phyloP scores from a whole-genome alignment of 2,797 vertebrate genomes.

The Prionace glauca region DNA sequence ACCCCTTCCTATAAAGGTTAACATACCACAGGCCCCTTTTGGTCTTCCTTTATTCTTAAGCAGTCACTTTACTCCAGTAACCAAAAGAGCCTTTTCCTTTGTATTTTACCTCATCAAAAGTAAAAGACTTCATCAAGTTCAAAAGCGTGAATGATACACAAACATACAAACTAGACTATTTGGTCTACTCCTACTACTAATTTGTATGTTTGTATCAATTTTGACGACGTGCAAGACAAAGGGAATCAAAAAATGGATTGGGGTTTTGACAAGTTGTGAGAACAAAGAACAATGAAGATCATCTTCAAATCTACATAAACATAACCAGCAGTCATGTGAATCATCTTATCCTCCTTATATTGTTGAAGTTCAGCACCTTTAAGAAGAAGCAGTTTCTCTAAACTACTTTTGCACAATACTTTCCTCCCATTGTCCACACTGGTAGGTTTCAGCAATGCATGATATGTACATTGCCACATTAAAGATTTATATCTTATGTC shows the following conservation, averaged over 20 bases:
- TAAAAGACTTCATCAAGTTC: neutral
- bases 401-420: neutral
- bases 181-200: neutral
- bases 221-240: neutral
- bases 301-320: neutral
- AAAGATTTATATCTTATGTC: no score
- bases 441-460: no score
- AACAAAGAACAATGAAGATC: neutral
- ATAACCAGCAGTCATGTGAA: neutral
- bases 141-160: neutral
- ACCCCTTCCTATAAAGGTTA: no score
- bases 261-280: neutral
- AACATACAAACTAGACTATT: neutral
- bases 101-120: neutral
- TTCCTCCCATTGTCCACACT: no score
- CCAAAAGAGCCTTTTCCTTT: neutral
- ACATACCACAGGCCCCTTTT: no score
- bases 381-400: neutral
- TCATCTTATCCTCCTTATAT: neutral
- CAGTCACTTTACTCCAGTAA: neutral
- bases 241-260: neutral
- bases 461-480: no score
- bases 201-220: neutral
- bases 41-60: neutral
- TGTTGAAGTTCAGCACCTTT: neutral